These are phyloP conservation scores for Moxostoma hubbsi DNA, from an alignment of 2,797 vertebrate species.

Conservation along the genomic window DNA sequence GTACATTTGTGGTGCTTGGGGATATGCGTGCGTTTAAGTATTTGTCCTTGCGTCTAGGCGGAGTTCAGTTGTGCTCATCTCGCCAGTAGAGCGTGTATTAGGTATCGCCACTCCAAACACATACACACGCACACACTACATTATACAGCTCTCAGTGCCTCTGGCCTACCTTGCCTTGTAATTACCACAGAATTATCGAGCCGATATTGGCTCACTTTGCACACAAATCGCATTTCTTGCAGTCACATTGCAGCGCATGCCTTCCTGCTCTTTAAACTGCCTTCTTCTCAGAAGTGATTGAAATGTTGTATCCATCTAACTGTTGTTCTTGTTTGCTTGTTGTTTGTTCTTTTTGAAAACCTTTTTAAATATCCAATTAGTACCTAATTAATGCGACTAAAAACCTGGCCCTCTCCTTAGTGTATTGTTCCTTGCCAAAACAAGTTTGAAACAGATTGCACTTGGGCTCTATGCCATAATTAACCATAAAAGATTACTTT, in stretches of 20 bases:
- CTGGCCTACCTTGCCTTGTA: constrained; percentile 85
- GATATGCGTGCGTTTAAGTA: constrained; percentile 30
- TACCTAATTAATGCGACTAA: constrained; percentile 40
- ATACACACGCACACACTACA: constrained; percentile 15
- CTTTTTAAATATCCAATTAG: constrained; percentile 49
- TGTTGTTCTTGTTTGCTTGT: constrained; percentile 43
- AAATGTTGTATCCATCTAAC: constrained; percentile 49
- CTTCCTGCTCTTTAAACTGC: constrained; percentile 51
- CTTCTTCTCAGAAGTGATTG: constrained; percentile 50
- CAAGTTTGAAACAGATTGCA: constrained; percentile 61
- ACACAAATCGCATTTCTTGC: constrained; percentile 81
- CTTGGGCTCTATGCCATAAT: constrained; percentile 71
- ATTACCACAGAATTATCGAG: constrained; percentile 86
- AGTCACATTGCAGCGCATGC: constrained; percentile 50
- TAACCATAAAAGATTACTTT: constrained; percentile 70
- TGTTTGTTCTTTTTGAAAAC: constrained; percentile 44
- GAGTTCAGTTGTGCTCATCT: constrained; percentile 61
- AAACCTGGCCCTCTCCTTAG: constrained; percentile 25
- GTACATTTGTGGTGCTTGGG: not conserved
- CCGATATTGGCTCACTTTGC: constrained; percentile 80
- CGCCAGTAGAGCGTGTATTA: constrained; percentile 72
- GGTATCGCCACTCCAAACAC: constrained; percentile 66
- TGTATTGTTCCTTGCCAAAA: constrained; percentile 58
- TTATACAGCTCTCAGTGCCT: constrained; percentile 63
- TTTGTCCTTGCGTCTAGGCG: constrained; percentile 44